phyloP scores from a whole-genome alignment of 2,113 vertebrate species.

The Oxyura jamaicensis region DNA sequence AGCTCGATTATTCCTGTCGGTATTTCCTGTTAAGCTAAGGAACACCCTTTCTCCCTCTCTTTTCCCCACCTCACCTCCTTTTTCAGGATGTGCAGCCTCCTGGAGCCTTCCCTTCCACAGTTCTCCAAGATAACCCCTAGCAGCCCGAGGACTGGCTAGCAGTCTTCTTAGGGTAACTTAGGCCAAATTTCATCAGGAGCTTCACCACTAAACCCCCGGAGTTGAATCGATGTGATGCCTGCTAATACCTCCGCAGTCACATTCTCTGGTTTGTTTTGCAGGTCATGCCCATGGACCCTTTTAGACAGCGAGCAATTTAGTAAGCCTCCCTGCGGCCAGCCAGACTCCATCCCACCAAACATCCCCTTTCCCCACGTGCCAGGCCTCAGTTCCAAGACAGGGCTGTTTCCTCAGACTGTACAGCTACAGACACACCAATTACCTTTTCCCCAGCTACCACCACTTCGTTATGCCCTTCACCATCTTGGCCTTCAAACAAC shows the following conservation, averaged over 20 bases:
- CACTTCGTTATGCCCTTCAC: not conserved
- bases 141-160: not conserved
- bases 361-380: accelerated
- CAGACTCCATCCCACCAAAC: not conserved
- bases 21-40: not conserved
- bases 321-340: not conserved
- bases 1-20: not conserved
- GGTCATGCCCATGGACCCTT: not conserved
- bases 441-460: not conserved
- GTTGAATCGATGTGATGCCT: not conserved
- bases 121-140: not conserved
- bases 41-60: not conserved
- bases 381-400: not conserved
- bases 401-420: not conserved
- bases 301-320: not conserved
- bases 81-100: not conserved
- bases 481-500: not conserved
- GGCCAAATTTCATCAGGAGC: not conserved
- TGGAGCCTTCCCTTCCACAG: not conserved
- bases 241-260: not conserved
- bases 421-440: not conserved
- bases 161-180: not conserved
- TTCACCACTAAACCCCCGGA: not conserved
- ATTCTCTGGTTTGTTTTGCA: not conserved
- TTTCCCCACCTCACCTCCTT: not conserved